Evolutionary conservation across 2,797 vertebrate species (phyloP), one percentile per base, ranked within the genome.

Genomic region (Scomberomorus guttatus): DNA sequence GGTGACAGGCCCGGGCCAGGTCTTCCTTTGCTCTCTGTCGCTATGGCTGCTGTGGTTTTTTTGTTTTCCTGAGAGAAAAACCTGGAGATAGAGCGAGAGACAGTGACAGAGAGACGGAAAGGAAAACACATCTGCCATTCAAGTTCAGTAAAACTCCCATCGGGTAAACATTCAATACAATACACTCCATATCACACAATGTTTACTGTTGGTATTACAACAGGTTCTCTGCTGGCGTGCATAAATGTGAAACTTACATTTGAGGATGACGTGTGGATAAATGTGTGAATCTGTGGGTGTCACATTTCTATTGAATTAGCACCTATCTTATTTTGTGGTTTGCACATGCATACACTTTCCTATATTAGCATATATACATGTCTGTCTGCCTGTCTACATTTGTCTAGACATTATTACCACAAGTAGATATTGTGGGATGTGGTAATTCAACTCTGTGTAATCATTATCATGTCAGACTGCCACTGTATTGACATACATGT

Each of bases 1-100:
- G 91, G 93, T 93, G 93, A 90, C 92, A 90, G 91, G 91, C 89
- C 90, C 61, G 78, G 91, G 87, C 91, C 93, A 89, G 92, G 92
- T 92, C 91, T 92, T 93, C 90, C 88, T 92, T 91, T 89, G 81
- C 91, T 93, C 92, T 91, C 92, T 94, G 94, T 94, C 94, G 89
- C 94, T 93, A 94, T 94, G 93, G 92, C 87, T 93, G 93, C 93
- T 90, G 89, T 24, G 42, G 32, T n/a, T 84, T 89, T 87, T 83
- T 87, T 87, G 60, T 91, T 91, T 89, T 87, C 81, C 84, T 87
- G 67, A 74, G 68, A 89, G 75, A 72, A 80, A 87, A 86, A 82
- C 52, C 55, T 56, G 52, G 81, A 75, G 81, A 79, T 63, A 20
- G 86, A 82, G 42, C 22, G 66, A 80, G 80, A 56, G 75, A 67